Percentiles rank a stretch among this genome's conserved stretches.
Evolutionary conservation across 2,113 vertebrate species (phyloP).

Genomic region (Aphyosemion australe): DNA sequence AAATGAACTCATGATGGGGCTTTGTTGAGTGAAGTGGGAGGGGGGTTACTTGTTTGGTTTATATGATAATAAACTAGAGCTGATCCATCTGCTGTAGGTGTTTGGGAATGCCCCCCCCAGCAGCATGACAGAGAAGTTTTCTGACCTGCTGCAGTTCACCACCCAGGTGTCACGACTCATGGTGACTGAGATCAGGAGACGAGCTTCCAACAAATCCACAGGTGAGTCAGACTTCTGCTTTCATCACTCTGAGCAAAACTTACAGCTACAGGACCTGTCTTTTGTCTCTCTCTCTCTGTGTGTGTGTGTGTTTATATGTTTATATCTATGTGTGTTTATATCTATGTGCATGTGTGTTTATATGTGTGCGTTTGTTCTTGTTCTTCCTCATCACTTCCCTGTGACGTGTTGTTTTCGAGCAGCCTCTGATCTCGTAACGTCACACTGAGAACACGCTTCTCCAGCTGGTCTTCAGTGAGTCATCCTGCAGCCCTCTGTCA

Average conservation of each 20-base stretch:
- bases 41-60: background rate
- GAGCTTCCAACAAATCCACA: constrained; percentile 98
- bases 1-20: constrained; percentile 15
- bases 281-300: no score
- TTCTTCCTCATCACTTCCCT: background rate
- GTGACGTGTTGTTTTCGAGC: constrained; percentile 11
- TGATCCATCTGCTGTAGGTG: constrained; percentile 75
- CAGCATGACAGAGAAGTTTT: constrained; percentile 98
- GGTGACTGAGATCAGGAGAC: constrained; percentile 97
- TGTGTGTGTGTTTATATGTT: no score
- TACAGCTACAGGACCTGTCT: no score
- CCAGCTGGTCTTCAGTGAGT: constrained; percentile 42
- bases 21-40: constrained; percentile 10
- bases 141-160: constrained; percentile 98
- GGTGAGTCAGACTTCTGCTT: constrained; percentile 73
- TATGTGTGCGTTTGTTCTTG: background rate
- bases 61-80: background rate
- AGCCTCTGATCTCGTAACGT: constrained; percentile 22
- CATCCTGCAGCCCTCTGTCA: background rate
- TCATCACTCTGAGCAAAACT: no score
- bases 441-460: background rate
- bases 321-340: no score
- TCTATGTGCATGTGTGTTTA: no score
- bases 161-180: constrained; percentile 97
- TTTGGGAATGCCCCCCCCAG: constrained; percentile 95